Evolutionary conservation across 1,140 invertebrate genomes (phyloP).

Genomic region (Drosophila tsacasi): DNA sequence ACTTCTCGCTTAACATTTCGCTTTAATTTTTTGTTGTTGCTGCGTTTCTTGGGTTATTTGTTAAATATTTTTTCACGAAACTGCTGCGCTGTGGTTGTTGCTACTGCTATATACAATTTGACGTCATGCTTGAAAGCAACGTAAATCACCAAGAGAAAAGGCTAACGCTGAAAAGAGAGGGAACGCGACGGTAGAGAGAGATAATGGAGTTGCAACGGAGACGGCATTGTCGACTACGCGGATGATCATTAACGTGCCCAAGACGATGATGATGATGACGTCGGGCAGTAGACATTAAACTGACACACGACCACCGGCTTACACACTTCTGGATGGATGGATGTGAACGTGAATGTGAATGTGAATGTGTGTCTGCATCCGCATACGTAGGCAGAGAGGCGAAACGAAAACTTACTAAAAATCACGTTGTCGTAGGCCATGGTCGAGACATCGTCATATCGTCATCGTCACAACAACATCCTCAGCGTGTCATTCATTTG

Average conservation of each 20-base stretch:
- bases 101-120: conserved; percentile 64
- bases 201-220: conserved; percentile 75
- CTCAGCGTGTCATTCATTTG: conserved; percentile 73
- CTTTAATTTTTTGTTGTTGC: conserved; percentile 16
- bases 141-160: conserved; percentile 70
- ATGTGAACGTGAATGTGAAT: not conserved
- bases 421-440: conserved; percentile 82
- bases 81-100: conserved; percentile 31
- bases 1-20: not conserved
- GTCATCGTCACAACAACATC: conserved; percentile 66
- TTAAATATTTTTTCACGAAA: conserved; percentile 64
- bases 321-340: conserved; percentile 34
- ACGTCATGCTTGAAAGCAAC: conserved; percentile 77
- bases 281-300: conserved; percentile 74
- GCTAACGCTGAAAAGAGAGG: conserved; percentile 17
- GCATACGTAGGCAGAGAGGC: conserved; percentile 27
- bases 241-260: conserved; percentile 31
- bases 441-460: conserved; percentile 63
- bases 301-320: conserved; percentile 73
- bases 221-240: conserved; percentile 41
- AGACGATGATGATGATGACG: conserved; percentile 49
- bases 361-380: not conserved
- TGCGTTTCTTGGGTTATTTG: conserved; percentile 65
- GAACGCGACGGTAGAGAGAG: not conserved
- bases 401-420: conserved; percentile 73